Conservation (phyloP, 2,888 invertebrate species). For the Nemotelus nigrinus region DNA sequence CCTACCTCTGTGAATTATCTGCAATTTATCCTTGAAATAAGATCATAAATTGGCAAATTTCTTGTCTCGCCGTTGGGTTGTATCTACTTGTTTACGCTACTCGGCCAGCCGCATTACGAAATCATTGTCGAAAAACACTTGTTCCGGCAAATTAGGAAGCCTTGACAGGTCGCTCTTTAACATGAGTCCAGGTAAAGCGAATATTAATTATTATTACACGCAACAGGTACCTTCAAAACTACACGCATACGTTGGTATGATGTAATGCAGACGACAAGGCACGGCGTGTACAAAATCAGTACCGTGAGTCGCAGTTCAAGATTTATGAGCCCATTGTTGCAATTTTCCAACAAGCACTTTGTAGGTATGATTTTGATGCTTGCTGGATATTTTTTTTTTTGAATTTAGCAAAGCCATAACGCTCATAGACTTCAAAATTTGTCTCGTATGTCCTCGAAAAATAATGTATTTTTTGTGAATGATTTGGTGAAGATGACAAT, state of each 20-base stretch:
- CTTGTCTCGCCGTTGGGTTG: neutral
- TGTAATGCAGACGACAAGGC: constrained; percentile 12
- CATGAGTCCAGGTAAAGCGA: constrained; percentile 24
- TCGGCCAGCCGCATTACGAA: neutral
- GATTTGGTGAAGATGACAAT: constrained; percentile 19
- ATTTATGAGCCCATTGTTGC: constrained; percentile 33
- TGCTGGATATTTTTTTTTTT: too few species aligned
- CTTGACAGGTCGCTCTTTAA: constrained; percentile 25
- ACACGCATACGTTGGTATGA: neutral
- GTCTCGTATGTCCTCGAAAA: constrained; percentile 14
- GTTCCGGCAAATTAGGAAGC: constrained; percentile 24
- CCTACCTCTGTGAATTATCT: neutral
- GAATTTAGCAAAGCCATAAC: too few species aligned
- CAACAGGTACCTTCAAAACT: constrained; percentile 14
- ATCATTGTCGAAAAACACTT: constrained; percentile 11
- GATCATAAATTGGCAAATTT: neutral
- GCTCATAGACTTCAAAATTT: neutral
- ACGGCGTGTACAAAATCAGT: neutral
- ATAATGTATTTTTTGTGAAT: constrained; percentile 8
- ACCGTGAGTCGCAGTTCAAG: constrained; percentile 9
- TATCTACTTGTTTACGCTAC: neutral
- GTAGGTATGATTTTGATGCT: neutral
- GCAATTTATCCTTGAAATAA: constrained; percentile 28
- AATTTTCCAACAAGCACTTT: constrained; percentile 14
- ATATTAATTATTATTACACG: constrained; percentile 27